Base-by-base conservation (phyloP, 2,888 invertebrate species). In the Habroteleia sp. region DNA sequence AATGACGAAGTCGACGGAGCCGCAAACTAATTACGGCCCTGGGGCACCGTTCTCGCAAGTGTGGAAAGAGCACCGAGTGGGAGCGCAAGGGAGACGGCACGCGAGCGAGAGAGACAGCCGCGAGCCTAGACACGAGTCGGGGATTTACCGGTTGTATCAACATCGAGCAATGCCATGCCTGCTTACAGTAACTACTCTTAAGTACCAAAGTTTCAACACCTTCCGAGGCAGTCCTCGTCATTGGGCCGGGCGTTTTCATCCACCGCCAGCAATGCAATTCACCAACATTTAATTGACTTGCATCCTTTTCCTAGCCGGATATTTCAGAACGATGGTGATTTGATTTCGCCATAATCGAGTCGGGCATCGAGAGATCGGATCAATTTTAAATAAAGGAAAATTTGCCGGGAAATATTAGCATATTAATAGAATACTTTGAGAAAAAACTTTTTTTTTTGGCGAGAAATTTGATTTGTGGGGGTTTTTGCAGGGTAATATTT, bases 21-120 rank as follows among this genome's bases (percentile, higher is more conserved):
- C 77, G 35, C 78, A 74, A 76, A 76, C 76, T 78, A 76, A 78
- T 78, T 78, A 75, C 78, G 73, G 69, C 76, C 78, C 54, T 65
- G 42, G 72, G 74, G 76, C 74, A 68, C 60, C 72, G 54, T 74
- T 69, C 50, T 42, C 29, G 63, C 60, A 31, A 66, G 65, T 35
- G 46, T 39, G 66, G 50, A 33, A 39, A 25, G 54, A 52, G 50
- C 44, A 48, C n/a, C n/a, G 39, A 20, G 52, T 31, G 29, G 14
- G 7, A 8, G 41, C 3, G 25, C 44, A 37, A 16, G 7, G 16
- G 11, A 39, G 17, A 37, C 31, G 29, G 48, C 48, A 17, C 13
- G 23, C n/a, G 37, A 8, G 35, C 13, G 42, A 42, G 23, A 20
- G 14, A 13, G 35, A 6, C 17, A 42, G 10, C 7, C 20, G 39